Evolutionary conservation across 2,888 invertebrate genomes (phyloP).

Genomic region (Drosophila barbarae): DNA sequence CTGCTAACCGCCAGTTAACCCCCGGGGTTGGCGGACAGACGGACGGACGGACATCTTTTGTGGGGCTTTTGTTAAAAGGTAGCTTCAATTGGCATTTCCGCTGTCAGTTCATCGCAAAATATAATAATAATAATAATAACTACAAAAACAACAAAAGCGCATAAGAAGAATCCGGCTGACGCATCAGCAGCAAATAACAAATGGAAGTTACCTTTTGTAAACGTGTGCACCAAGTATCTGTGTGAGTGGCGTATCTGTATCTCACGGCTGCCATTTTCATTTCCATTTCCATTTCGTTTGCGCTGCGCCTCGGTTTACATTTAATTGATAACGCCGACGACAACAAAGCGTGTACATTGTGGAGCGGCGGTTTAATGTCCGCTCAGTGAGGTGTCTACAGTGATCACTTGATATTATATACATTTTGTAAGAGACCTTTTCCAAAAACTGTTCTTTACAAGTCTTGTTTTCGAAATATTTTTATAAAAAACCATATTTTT

Average conservation of each 20-base stretch:
- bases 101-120: constrained; percentile 48
- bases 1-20: constrained; percentile 23
- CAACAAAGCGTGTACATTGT: constrained; percentile 58
- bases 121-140: constrained; percentile 32
- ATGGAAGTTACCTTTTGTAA: constrained; percentile 59
- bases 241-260: constrained; percentile 29
- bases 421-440: no score
- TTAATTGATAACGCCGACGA: constrained; percentile 65
- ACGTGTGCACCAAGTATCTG: constrained; percentile 31
- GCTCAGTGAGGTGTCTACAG: constrained; percentile 54
- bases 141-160: constrained; percentile 49
- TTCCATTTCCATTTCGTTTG: constrained; percentile 37
- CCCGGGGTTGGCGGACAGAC: constrained; percentile 21
- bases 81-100: constrained; percentile 70
- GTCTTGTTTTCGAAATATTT: no score
- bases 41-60: constrained; percentile 48
- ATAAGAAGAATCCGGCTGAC: constrained; percentile 63
- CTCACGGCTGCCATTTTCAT: constrained; percentile 63
- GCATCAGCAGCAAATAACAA: constrained; percentile 46
- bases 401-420: background rate
- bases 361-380: constrained; percentile 59
- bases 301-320: constrained; percentile 51
- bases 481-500: background rate
- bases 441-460: background rate
- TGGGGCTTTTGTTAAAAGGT: constrained; percentile 66